A percentile compares a stretch with the other conserved stretches of the same genome.
phyloP scores from a whole-genome alignment of 2,797 vertebrate species.

The Ptychobarbus kaznakovi region DNA sequence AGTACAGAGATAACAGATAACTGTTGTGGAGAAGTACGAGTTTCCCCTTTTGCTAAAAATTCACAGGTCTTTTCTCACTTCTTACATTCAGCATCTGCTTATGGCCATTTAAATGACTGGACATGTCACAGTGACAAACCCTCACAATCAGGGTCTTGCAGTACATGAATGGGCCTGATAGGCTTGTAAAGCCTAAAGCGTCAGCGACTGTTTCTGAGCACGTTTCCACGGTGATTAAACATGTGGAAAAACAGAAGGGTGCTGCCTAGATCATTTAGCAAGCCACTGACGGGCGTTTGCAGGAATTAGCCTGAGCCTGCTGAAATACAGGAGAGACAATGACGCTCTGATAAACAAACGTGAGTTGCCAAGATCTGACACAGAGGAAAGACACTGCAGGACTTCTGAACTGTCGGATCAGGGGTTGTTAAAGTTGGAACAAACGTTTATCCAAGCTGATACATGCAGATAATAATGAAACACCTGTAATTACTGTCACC shows the following conservation, averaged over 20 bases:
- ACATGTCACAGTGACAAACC: conserved; percentile 2
- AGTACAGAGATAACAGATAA: conserved; percentile 14
- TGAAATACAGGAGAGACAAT: conserved; percentile 36
- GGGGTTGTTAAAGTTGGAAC: neutral
- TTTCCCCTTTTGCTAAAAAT: conserved; percentile 17
- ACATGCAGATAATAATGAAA: conserved; percentile 18
- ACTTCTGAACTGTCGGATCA: conserved; percentile 22
- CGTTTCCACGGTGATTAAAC: conserved; percentile 57
- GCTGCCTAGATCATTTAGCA: conserved; percentile 29
- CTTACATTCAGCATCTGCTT: neutral
- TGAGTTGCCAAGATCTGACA: conserved; percentile 46
- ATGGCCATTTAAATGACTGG: conserved; percentile 10
- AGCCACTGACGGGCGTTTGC: conserved; percentile 22
- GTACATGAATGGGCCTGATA: conserved; percentile 55
- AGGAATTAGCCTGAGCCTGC: conserved; percentile 40
- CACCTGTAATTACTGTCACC: neutral
- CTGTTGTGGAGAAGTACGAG: neutral
- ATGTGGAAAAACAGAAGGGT: conserved; percentile 56
- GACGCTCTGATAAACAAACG: conserved; percentile 21
- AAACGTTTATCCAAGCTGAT: conserved; percentile 5
- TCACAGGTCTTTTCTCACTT: neutral
- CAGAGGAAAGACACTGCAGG: conserved; percentile 17
- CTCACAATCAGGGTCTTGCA: neutral
- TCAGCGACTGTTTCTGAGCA: conserved; percentile 49
- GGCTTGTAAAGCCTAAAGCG: conserved; percentile 36